A percentile compares a stretch with the other conserved stretches of the same genome.
phyloP scores from a whole-genome alignment of 2,888 invertebrate species.

The Catocala fraxini region DNA sequence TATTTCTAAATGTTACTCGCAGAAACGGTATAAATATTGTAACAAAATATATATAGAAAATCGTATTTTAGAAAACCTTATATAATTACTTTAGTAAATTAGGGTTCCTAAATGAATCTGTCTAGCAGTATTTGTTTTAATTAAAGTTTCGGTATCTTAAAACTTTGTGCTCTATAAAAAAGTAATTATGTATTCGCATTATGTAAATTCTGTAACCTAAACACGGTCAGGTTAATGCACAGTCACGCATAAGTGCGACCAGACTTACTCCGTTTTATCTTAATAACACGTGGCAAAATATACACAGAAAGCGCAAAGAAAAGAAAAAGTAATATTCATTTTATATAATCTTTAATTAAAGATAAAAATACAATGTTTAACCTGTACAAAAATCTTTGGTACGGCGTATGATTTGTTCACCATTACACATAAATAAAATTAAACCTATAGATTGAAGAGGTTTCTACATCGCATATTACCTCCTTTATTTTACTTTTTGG shows the following conservation, averaged over 20 bases:
- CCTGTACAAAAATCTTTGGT: conserved; percentile 36
- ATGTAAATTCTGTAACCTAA: conserved; percentile 38
- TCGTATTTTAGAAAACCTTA: too few relatives aligned
- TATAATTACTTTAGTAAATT: too few relatives aligned
- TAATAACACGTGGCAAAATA: conserved; percentile 15
- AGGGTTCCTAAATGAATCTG: too few relatives aligned
- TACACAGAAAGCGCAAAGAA: conserved; percentile 15
- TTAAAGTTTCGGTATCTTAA: neutral
- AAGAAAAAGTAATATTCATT: conserved; percentile 20
- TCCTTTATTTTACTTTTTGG: too few relatives aligned
- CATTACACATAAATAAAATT: too few relatives aligned
- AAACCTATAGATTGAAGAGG: too few relatives aligned
- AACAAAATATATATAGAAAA: too few relatives aligned
- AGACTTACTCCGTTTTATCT: conserved; percentile 35
- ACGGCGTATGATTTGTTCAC: conserved; percentile 10
- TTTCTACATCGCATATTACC: too few relatives aligned
- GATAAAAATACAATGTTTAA: conserved; percentile 30
- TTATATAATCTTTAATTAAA: conserved; percentile 42
- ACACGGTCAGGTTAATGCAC: conserved; percentile 49
- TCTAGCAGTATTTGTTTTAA: conserved; percentile 2
- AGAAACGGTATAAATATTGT: too few relatives aligned
- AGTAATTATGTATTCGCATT: conserved; percentile 36
- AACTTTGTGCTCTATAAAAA: conserved; percentile 13
- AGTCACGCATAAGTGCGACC: conserved; percentile 48
- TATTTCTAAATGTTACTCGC: too few relatives aligned